phyloP scores from a whole-genome alignment of 2,888 invertebrate species.

The Dorcus hopei region DNA sequence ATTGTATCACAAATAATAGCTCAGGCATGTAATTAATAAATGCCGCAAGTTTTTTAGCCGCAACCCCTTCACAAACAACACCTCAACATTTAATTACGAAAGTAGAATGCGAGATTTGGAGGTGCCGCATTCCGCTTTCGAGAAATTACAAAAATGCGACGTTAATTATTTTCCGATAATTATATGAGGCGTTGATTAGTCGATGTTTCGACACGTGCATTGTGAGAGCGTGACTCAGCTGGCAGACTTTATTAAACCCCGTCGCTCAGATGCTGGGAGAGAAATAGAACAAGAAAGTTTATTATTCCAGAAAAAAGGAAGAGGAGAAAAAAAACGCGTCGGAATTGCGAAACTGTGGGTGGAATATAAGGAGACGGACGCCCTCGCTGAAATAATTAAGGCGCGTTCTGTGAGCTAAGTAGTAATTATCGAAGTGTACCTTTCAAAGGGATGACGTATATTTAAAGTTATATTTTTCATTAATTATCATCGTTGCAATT shows the following conservation, averaged over 20 bases:
- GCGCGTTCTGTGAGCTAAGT: constrained; percentile 24
- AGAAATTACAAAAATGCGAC: constrained; percentile 19
- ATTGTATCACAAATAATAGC: too few species aligned
- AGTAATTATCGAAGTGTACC: constrained; percentile 20
- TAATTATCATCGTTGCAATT: too few species aligned
- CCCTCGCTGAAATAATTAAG: constrained; percentile 21
- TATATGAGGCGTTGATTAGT: constrained; percentile 31
- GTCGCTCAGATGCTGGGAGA: constrained; percentile 26
- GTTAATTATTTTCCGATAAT: constrained; percentile 34
- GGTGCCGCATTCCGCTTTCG: constrained; percentile 5
- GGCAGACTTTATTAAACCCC: constrained; percentile 28
- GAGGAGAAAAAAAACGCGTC: constrained; percentile 5
- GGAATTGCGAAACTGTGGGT: constrained; percentile 14
- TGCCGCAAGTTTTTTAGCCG: too few species aligned
- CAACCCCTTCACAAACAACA: too few species aligned
- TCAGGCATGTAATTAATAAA: too few species aligned
- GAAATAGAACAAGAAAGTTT: constrained; percentile 30
- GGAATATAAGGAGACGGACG: constrained; percentile 5
- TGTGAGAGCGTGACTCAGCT: constrained; percentile 31
- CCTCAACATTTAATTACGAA: too few species aligned
- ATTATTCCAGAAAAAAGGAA: constrained; percentile 15
- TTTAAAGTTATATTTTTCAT: too few species aligned
- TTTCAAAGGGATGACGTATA: too few species aligned
- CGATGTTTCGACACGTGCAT: constrained; percentile 31
- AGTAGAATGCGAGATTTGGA: too few species aligned